phyloP scores from a whole-genome alignment of 2,113 vertebrate species.

The Natator depressus region DNA sequence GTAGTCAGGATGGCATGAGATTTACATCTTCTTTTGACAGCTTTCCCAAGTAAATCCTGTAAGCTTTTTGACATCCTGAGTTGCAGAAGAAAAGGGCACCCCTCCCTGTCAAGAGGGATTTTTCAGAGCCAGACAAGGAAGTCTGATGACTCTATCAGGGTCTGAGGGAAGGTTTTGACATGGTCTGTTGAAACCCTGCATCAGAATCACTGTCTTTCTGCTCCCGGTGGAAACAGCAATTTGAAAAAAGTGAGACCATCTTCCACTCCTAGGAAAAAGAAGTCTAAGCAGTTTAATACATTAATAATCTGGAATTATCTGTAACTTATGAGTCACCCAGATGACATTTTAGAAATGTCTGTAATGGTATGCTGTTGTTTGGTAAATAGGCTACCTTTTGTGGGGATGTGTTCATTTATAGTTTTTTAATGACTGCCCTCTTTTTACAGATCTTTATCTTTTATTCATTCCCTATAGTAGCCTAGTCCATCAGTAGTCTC shows the following conservation, averaged over 20 bases:
- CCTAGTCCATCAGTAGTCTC: neutral
- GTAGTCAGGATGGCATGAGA: neutral
- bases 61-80: neutral
- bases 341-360: neutral
- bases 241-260: neutral
- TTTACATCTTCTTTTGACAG: neutral
- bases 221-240: neutral
- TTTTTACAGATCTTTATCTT: neutral
- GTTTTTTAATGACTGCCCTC: neutral
- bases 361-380: neutral
- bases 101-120: neutral
- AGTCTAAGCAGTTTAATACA: fast-evolving
- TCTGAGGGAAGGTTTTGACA: neutral
- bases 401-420: neutral
- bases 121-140: neutral
- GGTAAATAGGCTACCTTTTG: neutral
- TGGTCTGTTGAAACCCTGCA: neutral
- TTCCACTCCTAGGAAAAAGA: neutral
- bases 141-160: neutral
- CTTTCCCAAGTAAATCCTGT: neutral
- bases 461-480: neutral
- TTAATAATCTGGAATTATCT: neutral
- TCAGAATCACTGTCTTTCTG: neutral
- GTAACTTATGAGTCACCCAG: neutral
- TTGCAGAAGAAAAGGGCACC: neutral